Evolutionary conservation across 2,113 vertebrate genomes (phyloP).

Genomic region (Conger conger): DNA sequence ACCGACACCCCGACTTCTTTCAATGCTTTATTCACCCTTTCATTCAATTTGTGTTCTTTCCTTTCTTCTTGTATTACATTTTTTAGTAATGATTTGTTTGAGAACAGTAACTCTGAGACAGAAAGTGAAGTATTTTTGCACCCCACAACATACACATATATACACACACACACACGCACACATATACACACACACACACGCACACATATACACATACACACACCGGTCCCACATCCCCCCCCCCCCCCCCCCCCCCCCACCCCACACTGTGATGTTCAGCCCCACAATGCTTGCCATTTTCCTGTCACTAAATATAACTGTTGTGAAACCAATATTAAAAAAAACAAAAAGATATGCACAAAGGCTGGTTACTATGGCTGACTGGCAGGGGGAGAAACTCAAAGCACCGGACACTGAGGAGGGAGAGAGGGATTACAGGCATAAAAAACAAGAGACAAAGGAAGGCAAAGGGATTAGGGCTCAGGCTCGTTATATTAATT

Average conservation of each 20-base stretch:
- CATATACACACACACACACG: too few species aligned
- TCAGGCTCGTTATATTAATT: constrained; percentile 4
- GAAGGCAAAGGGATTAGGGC: neutral
- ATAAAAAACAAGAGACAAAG: neutral
- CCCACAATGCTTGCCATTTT: too few species aligned
- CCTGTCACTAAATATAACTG: too few species aligned
- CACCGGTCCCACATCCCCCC: too few species aligned
- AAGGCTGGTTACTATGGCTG: neutral
- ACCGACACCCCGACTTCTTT: neutral
- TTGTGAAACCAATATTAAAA: neutral
- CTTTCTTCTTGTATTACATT: neutral
- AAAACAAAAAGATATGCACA: neutral
- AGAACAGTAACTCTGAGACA: neutral
- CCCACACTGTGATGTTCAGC: too few species aligned
- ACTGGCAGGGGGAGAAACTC: neutral
- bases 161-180: too few species aligned
- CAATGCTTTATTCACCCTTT: neutral
- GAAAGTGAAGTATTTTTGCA: neutral
- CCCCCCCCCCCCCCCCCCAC: too few species aligned
- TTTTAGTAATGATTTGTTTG: neutral
- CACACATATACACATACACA: too few species aligned
- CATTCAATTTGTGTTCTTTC: neutral
- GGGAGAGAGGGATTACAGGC: neutral
- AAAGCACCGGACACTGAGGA: neutral
- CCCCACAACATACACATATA: too few species aligned